Percentiles rank a stretch among this genome's conserved stretches.
phyloP scores from a whole-genome alignment of 2,797 vertebrate genomes.

The Liparis tanakae region DNA sequence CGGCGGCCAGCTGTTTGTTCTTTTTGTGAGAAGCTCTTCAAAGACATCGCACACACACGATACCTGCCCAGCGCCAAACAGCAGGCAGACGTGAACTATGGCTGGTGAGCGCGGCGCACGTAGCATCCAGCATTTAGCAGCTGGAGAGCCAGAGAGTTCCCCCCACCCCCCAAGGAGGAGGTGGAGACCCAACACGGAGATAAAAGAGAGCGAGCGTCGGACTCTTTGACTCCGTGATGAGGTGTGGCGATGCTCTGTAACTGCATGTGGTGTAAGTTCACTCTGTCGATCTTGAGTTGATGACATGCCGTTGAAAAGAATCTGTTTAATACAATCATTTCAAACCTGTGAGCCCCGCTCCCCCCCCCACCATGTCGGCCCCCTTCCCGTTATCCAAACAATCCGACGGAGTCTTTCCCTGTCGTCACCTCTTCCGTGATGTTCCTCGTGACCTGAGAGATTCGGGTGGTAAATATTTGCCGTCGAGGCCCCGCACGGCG shows the following conservation, averaged over 20 bases:
- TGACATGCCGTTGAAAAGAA: no score
- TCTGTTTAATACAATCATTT: background rate
- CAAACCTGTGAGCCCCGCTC: background rate
- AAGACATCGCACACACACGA: background rate
- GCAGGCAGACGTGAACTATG: background rate
- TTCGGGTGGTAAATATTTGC: constrained; percentile 57
- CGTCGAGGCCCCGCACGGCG: constrained; percentile 13
- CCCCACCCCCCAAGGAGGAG: background rate
- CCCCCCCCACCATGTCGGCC: background rate
- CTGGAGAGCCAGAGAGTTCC: background rate
- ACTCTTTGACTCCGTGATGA: background rate
- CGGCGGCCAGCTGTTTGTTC: background rate
- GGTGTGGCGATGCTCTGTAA: background rate
- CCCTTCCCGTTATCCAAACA: background rate
- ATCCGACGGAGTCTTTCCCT: background rate
- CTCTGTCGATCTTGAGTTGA: background rate
- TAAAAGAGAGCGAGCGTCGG: background rate
- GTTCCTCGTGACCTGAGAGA: constrained; percentile 19
- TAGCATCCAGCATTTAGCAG: background rate
- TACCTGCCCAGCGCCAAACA: constrained; percentile 1
- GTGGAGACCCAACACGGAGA: background rate
- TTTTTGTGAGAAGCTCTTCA: background rate
- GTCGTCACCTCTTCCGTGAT: constrained; percentile 14
- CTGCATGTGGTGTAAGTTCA: background rate
- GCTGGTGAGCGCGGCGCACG: background rate